Evolutionary conservation across 2,888 invertebrate genomes (phyloP), one percentile per base, ranked within the genome.

Genomic region (Neoscelio sp.): DNA sequence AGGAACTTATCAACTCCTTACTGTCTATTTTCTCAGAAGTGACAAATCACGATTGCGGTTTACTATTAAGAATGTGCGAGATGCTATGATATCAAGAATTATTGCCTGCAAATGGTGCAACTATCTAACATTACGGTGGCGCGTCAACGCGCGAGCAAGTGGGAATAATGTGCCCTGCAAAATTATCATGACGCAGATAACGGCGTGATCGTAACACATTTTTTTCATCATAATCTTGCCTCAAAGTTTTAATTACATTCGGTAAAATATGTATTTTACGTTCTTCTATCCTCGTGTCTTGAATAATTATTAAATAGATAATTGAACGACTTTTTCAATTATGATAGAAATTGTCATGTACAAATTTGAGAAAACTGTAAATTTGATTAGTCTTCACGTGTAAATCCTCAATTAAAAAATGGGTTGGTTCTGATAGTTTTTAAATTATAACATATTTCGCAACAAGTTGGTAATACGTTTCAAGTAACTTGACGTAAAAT

Each of bases 141-240:
- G 46, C 73, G 65, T 74, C 74, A 65, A 56, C 74, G 64, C 20
- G 56, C 48, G 20, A 54, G 62, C 71, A 50, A 65, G 74, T 65
- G 65, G 74, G 50, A 74, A 58, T 74, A 74, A 74, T 75, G 75
- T 60, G 60, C 52, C 0, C 48, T 15, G 50, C 15, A 52, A 56
- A 75, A 75, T 75, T 74, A 65, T 65, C 74, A 18, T 58, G 33
- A 12, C 42, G 17, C 2, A 54, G 58, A 74, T 65, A 74, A 58
- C 74, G 50, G n/a, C 64, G 48, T 40, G 38, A 23, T 54, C 15
- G 67, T 52, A 56, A 75, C 40, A 56, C 17, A 40, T 48, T 70
- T 68, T 70, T 68, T 44, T 13, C 23, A 1, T 28, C 52, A 13
- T 48, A 65, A 74, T 74, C 65, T 65, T 74, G 46, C 65, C 58